These are phyloP conservation scores for Rhinophrynus dorsalis DNA, from an alignment of 2,797 vertebrate genomes.

Conservation along the genomic window DNA sequence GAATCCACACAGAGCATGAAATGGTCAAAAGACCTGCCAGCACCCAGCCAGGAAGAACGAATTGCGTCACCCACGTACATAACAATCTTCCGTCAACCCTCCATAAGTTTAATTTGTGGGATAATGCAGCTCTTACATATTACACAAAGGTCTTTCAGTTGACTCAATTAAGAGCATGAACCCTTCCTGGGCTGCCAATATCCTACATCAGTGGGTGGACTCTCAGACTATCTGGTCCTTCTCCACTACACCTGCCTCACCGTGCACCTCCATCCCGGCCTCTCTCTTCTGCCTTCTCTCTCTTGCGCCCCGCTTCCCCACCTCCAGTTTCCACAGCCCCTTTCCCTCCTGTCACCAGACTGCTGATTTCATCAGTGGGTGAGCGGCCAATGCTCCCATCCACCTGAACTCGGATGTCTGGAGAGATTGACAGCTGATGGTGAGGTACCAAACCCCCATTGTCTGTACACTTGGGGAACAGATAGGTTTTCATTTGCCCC, in stretches of 20 bases:
- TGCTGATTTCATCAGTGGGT: constrained; percentile 91
- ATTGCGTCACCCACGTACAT: constrained; percentile 9
- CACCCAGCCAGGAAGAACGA: constrained; percentile 12
- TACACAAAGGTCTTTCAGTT: constrained; percentile 17
- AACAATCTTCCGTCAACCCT: constrained; percentile 11
- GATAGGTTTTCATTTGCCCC: constrained; percentile 98
- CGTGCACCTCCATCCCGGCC: constrained; percentile 44
- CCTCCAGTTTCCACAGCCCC: constrained; percentile 11
- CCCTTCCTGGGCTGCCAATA: constrained; percentile 15
- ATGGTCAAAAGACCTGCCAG: constrained; percentile 1
- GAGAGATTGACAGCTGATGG: constrained; percentile 93
- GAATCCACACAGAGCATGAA: neutral
- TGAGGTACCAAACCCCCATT: constrained; percentile 83
- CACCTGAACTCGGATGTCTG: constrained; percentile 93
- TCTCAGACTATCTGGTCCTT: constrained; percentile 58
- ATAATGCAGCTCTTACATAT: constrained; percentile 31
- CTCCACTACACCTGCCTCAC: constrained; percentile 45
- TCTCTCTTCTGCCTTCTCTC: constrained; percentile 36
- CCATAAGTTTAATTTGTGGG: constrained; percentile 29
- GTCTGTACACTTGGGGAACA: constrained; percentile 89
- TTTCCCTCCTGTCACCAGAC: constrained; percentile 74
- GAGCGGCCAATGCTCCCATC: constrained; percentile 98
- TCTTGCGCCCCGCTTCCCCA: constrained; percentile 33
- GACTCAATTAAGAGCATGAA: constrained; percentile 17
- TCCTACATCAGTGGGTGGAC: constrained; percentile 48